Evolutionary conservation across 2,113 vertebrate genomes (phyloP).

Genomic region (Ctenomys sociabilis): DNA sequence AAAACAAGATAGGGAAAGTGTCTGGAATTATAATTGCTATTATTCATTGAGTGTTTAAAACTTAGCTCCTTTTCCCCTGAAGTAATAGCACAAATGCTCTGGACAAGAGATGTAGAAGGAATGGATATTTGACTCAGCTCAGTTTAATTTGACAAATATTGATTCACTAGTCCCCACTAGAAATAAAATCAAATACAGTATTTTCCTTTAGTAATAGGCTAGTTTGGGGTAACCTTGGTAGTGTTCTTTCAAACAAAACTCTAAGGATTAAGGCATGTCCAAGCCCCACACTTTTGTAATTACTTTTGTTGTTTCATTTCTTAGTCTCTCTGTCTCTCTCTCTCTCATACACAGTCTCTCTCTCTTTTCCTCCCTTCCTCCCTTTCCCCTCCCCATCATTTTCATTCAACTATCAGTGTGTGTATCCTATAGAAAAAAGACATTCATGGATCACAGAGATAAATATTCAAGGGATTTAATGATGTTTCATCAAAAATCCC

Average conservation of each 20-base stretch:
- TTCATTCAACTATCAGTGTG: background rate
- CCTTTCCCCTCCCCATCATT: background rate
- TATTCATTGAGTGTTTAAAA: constrained; percentile 35
- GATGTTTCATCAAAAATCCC: constrained; percentile 15
- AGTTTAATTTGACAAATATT: constrained; percentile 35
- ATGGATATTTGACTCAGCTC: background rate
- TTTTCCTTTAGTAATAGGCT: constrained; percentile 13
- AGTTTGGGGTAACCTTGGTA: background rate
- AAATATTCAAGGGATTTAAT: constrained; percentile 20
- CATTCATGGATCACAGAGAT: background rate
- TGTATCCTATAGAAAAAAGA: background rate
- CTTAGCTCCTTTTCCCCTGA: background rate
- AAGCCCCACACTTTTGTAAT: background rate
- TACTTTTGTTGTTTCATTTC: background rate
- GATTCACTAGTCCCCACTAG: background rate
- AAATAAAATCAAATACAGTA: constrained; percentile 2
- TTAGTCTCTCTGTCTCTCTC: background rate
- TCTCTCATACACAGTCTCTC: background rate
- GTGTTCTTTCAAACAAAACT: constrained; percentile 26
- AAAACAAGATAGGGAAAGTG: background rate
- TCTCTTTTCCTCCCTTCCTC: background rate
- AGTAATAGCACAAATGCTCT: background rate
- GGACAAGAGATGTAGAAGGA: background rate
- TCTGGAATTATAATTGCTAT: constrained; percentile 3
- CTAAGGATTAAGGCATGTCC: background rate